phyloP scores from a whole-genome alignment of 2,797 vertebrate genomes.

The Fistularia commersonii region DNA sequence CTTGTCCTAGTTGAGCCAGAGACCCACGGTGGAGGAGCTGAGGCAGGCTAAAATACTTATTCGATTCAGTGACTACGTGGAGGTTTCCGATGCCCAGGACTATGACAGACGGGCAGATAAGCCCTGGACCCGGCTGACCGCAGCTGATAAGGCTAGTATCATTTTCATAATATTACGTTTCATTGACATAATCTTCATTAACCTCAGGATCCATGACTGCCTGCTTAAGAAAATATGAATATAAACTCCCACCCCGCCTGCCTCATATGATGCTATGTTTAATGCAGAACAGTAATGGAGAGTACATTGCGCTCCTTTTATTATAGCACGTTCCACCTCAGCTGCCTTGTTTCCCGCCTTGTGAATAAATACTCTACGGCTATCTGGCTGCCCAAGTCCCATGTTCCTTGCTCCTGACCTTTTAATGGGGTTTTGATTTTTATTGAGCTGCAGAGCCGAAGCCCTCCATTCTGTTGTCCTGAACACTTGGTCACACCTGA shows the following conservation, averaged over 20 bases:
- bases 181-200: too few species aligned
- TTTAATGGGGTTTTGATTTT: conserved; percentile 47
- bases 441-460: conserved; percentile 12
- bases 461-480: neutral
- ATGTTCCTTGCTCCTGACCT: conserved; percentile 22
- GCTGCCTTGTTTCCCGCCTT: conserved; percentile 18
- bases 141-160: conserved; percentile 89
- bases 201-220: too few species aligned
- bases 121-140: conserved; percentile 96
- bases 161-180: too few species aligned
- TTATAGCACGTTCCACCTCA: conserved; percentile 28
- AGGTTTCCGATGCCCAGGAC: conserved; percentile 94
- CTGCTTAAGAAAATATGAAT: too few species aligned
- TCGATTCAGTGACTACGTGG: conserved; percentile 96
- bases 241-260: neutral
- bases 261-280: conserved; percentile 5
- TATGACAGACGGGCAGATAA: conserved; percentile 96
- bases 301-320: conserved; percentile 27
- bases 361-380: conserved; percentile 35
- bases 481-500: conserved; percentile 48
- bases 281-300: conserved; percentile 7
- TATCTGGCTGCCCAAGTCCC: conserved; percentile 27
- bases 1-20: conserved; percentile 86
- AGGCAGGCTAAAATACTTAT: conserved; percentile 96
- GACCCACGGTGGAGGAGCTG: conserved; percentile 95